These are phyloP conservation scores for Rhagonycha lutea DNA, from an alignment of 2,888 invertebrate genomes.

Conservation along the genomic window DNA sequence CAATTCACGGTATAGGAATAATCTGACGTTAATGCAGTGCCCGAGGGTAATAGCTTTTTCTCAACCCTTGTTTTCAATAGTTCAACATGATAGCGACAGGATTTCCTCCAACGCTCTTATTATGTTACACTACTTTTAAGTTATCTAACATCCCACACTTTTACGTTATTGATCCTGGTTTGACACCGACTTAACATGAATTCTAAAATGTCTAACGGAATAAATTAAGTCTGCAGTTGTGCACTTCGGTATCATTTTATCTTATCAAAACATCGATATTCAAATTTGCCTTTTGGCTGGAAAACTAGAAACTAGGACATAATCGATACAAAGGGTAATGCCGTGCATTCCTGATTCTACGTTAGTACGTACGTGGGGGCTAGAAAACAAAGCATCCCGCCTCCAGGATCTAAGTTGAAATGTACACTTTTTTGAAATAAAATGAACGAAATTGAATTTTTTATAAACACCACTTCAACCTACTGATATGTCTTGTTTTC, in stretches of 20 bases:
- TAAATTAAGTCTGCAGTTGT: neutral
- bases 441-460: neutral
- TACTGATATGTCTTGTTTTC: neutral
- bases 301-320: neutral
- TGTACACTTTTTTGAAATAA: neutral
- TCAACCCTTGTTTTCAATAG: conserved; percentile 1
- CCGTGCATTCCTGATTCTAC: neutral
- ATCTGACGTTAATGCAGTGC: neutral
- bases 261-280: neutral
- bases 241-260: neutral
- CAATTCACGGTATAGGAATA: neutral
- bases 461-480: neutral
- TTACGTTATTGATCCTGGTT: neutral
- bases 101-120: neutral
- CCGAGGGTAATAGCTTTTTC: neutral
- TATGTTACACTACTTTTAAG: neutral
- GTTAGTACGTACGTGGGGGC: neutral
- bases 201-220: neutral
- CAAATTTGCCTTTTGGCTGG: neutral
- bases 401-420: neutral
- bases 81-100: neutral
- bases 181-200: neutral
- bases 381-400: neutral
- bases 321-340: neutral
- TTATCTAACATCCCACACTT: neutral